phyloP scores from a whole-genome alignment of 2,113 vertebrate genomes.

The Apistogramma diplotaenia region DNA sequence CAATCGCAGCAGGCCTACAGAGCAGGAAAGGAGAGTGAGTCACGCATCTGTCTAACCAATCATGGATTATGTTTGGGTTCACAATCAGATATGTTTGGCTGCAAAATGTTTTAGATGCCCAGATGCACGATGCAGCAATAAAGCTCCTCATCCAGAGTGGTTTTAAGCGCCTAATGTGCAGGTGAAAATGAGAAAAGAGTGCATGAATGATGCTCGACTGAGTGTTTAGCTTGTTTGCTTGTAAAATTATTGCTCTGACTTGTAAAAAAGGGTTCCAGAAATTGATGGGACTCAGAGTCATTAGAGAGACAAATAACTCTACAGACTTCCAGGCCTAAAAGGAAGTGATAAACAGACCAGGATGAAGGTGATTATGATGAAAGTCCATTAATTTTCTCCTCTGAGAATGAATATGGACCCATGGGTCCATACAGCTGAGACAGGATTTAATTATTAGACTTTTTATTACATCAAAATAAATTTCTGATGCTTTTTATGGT shows the following conservation, averaged over 20 bases:
- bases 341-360: constrained; percentile 7
- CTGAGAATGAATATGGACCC: neutral
- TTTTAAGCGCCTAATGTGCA: neutral
- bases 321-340: neutral
- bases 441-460: neutral
- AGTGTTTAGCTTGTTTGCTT: neutral
- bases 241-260: constrained; percentile 11
- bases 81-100: neutral
- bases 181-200: neutral
- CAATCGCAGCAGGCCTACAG: constrained; percentile 83
- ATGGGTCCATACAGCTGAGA: neutral
- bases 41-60: neutral
- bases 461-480: neutral
- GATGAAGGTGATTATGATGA: constrained; percentile 10
- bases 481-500: neutral
- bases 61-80: neutral
- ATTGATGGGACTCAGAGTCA: constrained; percentile 21
- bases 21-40: neutral
- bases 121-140: neutral
- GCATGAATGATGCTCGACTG: neutral
- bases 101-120: neutral
- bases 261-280: neutral
- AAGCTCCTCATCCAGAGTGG: neutral
- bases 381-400: constrained; percentile 23
- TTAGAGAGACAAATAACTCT: constrained; percentile 25